Conservation (phyloP, 2,888 invertebrate species). For the Beris chalybata region DNA sequence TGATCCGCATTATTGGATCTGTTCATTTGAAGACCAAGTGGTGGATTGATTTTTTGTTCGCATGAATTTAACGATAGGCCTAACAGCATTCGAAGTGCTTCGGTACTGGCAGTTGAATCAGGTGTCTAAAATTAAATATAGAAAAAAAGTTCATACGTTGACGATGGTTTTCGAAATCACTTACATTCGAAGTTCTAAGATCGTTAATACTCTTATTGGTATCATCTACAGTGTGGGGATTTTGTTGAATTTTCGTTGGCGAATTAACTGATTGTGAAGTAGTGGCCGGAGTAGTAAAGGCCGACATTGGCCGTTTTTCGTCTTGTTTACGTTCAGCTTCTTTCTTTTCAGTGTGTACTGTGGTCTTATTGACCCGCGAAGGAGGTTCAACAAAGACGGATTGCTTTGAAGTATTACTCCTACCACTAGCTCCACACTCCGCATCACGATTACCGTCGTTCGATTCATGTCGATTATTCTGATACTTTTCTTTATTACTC, state of each 20-base stretch:
- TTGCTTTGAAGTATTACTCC: neutral
- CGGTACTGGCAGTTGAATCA: conserved; percentile 3
- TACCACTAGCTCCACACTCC: neutral
- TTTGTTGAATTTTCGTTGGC: neutral
- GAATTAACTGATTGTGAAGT: neutral
- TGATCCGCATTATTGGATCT: neutral
- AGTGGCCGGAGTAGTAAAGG: neutral
- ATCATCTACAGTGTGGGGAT: neutral
- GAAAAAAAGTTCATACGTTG: neutral
- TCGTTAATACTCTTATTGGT: neutral
- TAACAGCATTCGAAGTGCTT: conserved; percentile 11
- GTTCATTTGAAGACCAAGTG: neutral
- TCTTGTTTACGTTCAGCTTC: too few relatives aligned
- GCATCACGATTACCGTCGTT: too few relatives aligned
- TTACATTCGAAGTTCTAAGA: neutral
- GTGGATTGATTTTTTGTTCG: neutral
- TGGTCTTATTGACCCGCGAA: neutral
- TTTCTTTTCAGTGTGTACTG: neutral
- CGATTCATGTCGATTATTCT: neutral
- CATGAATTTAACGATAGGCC: neutral
- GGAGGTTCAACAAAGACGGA: conserved; percentile 16
- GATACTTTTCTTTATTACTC: neutral
- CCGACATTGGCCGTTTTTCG: neutral
- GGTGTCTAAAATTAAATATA: conserved; percentile 9
- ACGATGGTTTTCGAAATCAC: conserved; percentile 1